These are phyloP conservation scores for Luperina nickerlii DNA, from an alignment of 2,888 invertebrate genomes.

Conservation along the genomic window DNA sequence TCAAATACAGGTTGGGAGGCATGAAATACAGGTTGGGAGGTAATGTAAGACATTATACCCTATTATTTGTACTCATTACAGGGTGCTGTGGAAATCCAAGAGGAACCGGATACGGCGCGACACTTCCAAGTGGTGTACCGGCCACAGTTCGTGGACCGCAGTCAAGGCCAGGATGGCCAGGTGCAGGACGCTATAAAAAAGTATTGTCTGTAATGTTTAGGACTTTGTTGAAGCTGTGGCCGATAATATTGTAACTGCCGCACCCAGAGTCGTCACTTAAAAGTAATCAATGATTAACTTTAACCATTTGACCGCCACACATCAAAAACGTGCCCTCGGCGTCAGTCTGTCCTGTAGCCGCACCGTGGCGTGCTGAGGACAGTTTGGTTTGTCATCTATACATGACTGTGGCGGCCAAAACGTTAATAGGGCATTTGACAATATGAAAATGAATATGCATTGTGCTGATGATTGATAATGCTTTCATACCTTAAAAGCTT, in stretches of 20 bases:
- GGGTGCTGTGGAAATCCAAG: not conserved
- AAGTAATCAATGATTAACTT: not conserved
- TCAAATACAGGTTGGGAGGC: no score
- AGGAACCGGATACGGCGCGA: not conserved
- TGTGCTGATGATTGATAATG: not conserved
- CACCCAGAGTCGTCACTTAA: not conserved
- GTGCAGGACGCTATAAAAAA: not conserved
- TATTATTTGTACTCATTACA: not conserved
- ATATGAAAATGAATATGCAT: not conserved
- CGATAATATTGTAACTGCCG: not conserved
- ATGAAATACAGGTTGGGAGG: no score
- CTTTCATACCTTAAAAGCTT: not conserved
- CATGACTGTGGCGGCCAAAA: no score
- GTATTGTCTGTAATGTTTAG: not conserved
- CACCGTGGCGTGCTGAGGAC: no score
- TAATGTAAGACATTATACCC: no score
- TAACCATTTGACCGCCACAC: not conserved
- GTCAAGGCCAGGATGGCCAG: not conserved
- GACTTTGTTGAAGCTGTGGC: not conserved
- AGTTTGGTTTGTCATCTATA: no score
- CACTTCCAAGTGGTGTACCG: not conserved
- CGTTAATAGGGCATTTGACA: not conserved
- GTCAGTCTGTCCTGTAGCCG: no score
- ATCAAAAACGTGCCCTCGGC: no score
- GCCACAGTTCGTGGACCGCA: accelerated